Percentiles rank a stretch among this genome's conserved stretches.
Conservation (phyloP, 2,797 vertebrate genomes). For the Benthosema pterotum region DNA sequence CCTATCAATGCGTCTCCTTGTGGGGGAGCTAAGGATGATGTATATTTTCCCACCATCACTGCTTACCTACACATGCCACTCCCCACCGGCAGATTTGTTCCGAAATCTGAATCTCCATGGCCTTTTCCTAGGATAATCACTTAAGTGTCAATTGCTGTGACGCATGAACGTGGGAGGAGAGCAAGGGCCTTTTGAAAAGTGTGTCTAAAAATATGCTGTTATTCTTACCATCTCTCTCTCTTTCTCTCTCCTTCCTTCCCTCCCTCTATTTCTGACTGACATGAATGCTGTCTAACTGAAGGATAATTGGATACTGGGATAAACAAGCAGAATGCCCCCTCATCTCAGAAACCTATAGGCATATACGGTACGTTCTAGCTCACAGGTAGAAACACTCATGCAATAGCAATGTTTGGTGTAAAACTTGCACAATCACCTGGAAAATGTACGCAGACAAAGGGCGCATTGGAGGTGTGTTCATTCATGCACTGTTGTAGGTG, state of each 20-base stretch:
- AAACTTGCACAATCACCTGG: background rate
- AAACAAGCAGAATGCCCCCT: background rate
- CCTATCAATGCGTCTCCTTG: background rate
- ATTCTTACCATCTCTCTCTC: constrained; percentile 9
- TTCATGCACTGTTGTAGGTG: background rate
- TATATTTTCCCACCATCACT: background rate
- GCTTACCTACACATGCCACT: background rate
- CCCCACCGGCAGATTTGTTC: background rate
- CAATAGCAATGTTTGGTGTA: background rate
- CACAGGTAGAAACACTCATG: background rate
- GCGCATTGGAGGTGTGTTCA: background rate
- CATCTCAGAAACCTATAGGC: background rate
- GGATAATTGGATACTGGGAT: background rate
- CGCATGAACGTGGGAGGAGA: constrained; percentile 13
- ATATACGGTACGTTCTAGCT: too few relatives aligned
- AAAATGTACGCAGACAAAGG: background rate
- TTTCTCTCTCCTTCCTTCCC: background rate
- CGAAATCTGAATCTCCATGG: constrained; percentile 1
- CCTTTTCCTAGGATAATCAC: constrained; percentile 9
- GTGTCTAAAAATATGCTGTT: constrained; percentile 41
- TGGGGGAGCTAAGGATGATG: background rate
- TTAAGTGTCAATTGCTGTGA: constrained; percentile 19
- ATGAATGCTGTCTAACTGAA: background rate
- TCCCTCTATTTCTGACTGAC: constrained; percentile 5
- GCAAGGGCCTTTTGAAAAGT: constrained; percentile 16